Base-by-base conservation (phyloP, 1,140 invertebrate species). In the Grapholita molesta region DNA sequence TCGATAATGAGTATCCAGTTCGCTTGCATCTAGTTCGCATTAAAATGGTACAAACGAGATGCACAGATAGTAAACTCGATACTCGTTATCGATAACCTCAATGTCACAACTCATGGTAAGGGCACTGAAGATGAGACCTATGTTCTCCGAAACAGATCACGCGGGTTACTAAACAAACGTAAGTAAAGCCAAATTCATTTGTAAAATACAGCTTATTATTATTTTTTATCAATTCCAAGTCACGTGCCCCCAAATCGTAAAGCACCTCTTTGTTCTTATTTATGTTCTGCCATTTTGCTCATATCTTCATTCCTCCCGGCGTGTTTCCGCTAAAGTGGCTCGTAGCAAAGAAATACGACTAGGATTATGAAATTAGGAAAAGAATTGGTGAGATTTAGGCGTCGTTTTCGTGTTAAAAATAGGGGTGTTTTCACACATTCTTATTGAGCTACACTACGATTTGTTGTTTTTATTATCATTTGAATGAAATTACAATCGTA, bases 291-390 rank as follows among this genome's bases (percentile, higher is more conserved):
- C 52, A 53, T 53, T 35, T 53, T 53, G 52, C 52, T 53, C 52
- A 53, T 53, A 53, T 53, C 52, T 53, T 53, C 52, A 53, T 53
- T 53, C 52, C 52, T 5, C 52, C 52, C 42, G 42, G 52, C 52
- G 18, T 53, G 52, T 53, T 53, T 53, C 52, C 52, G 52, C 23
- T 53, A 53, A 53, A 53, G 52, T 53, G 52, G 52, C 52, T 53
- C 52, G 52, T 53, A 53, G 52, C 18, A 53, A 53, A 53, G 52
- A 53, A 53, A 53, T 53, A 53, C 52, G 52, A 53, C 23, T 21
- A 7, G 52, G 52, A 53, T 53, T 53, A 53, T 53, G 52, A 53
- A 53, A 53, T 53, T 53, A 53, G 52, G 23, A 53, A 53, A 53
- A 53, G 52, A 53, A 53, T 53, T 53, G 52, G 52, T 53, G 52